Evolutionary conservation across 2,113 vertebrate species (phyloP), one percentile per base, ranked within the genome.

Genomic region (Speoplatyrhinus poulsoni): DNA sequence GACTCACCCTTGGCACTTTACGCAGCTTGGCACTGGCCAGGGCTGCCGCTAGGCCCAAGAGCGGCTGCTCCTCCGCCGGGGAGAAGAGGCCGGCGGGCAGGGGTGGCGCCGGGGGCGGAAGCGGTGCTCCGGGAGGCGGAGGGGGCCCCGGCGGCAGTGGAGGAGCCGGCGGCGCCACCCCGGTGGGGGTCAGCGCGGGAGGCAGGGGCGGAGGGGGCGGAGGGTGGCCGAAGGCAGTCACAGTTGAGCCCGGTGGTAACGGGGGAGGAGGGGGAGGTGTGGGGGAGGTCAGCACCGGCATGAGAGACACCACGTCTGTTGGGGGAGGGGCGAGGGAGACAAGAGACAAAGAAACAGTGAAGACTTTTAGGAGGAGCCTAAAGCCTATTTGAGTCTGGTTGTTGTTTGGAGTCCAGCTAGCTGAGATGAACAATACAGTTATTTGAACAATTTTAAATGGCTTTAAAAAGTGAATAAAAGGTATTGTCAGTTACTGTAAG

Each of bases 1-100:
- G 36, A 82, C 88, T 96, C 94, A 99, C 96, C 95, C 95, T 88
- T 73, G 94, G 92, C 87, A 98, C 96, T 92, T 97, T 98, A 83
- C 96, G 93, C 82, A 99, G 93, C 77, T 97, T 99, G 84, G 97
- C 96, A 89, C 96, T 96, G 59, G 96, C 95, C 9, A 98, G 94
- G 11, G 96, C 96, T 58, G 96, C 96, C 72, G 96, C 96, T 60
- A 98, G 90, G 87, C 96, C 96, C 72, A 96, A 93, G 73, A 95
- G 61, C 62, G 95, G 94, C 58, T 93, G 95, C 85, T 94, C 94
- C 74, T 99, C 97, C 3, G 94, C 87, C 65, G 83, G 88, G 55
- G 94, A 94, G 85, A 97, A 95, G 56, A 94, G 90, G 53, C 95
- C 93, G 3, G 92, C 66, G 0, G 96, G 96, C n/a, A 96, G 94